A percentile compares a stretch with the other conserved stretches of the same genome.
Conservation (phyloP, 2,888 invertebrate genomes). For the Phengaris arion region DNA sequence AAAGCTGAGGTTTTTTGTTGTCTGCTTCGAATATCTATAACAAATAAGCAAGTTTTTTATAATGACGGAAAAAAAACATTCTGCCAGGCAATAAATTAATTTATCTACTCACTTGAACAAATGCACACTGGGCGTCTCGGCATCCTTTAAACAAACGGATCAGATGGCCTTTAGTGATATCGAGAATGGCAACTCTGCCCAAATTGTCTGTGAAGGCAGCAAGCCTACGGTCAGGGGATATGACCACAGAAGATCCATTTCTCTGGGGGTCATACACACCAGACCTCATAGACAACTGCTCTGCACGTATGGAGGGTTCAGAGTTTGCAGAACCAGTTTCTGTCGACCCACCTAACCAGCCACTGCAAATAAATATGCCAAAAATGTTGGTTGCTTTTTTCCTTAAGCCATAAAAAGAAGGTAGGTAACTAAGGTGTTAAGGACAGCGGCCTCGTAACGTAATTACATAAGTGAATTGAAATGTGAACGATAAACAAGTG, state of each 20-base stretch:
- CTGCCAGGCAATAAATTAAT: not conserved
- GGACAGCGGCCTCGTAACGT: too few species aligned
- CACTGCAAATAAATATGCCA: constrained; percentile 50
- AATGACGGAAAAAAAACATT: not conserved
- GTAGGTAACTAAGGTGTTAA: too few species aligned
- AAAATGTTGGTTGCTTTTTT: too few species aligned
- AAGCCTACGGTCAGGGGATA: constrained; percentile 89
- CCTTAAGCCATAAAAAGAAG: too few species aligned
- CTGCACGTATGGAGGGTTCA: constrained; percentile 81
- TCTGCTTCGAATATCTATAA: constrained; percentile 71
- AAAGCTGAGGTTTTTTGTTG: constrained; percentile 64
- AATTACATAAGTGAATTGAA: too few species aligned
- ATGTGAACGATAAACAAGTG: too few species aligned
- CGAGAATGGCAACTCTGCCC: constrained; percentile 92
- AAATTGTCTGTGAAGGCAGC: constrained; percentile 91
- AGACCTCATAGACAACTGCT: constrained; percentile 88
- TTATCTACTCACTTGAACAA: constrained; percentile 85
- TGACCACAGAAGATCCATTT: constrained; percentile 83
- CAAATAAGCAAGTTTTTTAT: constrained; percentile 3
- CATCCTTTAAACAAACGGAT: constrained; percentile 97
- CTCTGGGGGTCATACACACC: constrained; percentile 90
- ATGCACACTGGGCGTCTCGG: constrained; percentile 96
- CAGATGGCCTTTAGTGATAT: constrained; percentile 88
- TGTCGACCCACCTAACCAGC: constrained; percentile 64
- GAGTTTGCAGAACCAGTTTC: constrained; percentile 51